A percentile compares a stretch with the other conserved stretches of the same genome.
phyloP scores from a whole-genome alignment of 2,888 invertebrate genomes.

The Caenorhabditis japonica region DNA sequence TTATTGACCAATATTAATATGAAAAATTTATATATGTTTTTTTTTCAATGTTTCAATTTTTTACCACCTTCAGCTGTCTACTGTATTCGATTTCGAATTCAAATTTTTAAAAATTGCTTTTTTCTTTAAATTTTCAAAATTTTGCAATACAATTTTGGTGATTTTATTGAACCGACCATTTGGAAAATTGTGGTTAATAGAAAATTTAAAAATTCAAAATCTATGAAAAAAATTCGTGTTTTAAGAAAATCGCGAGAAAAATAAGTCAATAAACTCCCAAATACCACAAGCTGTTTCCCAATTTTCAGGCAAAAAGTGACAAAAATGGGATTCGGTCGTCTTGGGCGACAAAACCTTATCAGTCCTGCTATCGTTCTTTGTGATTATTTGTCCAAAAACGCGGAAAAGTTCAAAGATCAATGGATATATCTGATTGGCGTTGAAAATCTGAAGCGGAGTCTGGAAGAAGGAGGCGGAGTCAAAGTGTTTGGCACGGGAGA shows the following conservation, averaged over 20 bases:
- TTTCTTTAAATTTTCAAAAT: too few species aligned
- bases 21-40: too few species aligned
- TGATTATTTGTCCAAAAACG: constrained; percentile 56
- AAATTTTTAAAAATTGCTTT: too few species aligned
- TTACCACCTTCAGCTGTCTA: too few species aligned
- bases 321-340: constrained; percentile 57
- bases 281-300: not conserved
- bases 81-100: too few species aligned
- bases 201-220: too few species aligned
- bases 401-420: constrained; percentile 35
- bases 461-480: constrained; percentile 55
- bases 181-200: too few species aligned
- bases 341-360: constrained; percentile 63
- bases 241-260: not conserved
- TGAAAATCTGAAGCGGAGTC: constrained; percentile 56
- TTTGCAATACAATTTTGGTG: too few species aligned
- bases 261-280: not conserved
- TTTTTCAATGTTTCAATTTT: too few species aligned
- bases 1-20: too few species aligned
- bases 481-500: constrained; percentile 67
- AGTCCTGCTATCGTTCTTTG: constrained; percentile 67
- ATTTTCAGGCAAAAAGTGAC: constrained; percentile 81
- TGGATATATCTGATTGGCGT: constrained; percentile 67
- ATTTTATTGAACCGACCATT: too few species aligned
- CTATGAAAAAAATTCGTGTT: too few species aligned